A percentile compares a stretch with the other conserved stretches of the same genome.
These are phyloP conservation scores for Dendrocopos noguchii DNA, from an alignment of 2,113 vertebrate genomes.

Conservation along the genomic window DNA sequence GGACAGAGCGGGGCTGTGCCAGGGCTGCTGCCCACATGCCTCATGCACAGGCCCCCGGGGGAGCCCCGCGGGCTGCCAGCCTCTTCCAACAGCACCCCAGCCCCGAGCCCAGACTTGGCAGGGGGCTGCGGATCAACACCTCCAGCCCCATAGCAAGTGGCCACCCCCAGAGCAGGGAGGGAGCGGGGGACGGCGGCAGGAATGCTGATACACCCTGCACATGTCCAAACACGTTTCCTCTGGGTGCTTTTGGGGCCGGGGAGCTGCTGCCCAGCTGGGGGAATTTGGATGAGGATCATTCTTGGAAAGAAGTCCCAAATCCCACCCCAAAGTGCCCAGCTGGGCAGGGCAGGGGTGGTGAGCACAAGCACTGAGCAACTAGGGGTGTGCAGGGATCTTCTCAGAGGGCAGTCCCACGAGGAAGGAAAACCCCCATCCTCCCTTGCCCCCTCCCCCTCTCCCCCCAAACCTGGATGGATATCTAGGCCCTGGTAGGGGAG, in stretches of 20 bases:
- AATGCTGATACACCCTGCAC: not conserved
- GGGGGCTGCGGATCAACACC: not conserved
- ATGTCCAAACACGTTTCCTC: not conserved
- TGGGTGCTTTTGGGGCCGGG: not conserved
- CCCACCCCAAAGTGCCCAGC: fast-evolving
- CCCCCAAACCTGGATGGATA: not conserved
- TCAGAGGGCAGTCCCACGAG: not conserved
- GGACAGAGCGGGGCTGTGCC: not conserved
- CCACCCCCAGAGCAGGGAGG: not conserved
- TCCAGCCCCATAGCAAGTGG: not conserved
- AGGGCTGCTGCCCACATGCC: not conserved
- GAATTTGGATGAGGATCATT: not conserved
- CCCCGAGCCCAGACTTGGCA: fast-evolving
- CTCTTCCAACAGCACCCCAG: not conserved
- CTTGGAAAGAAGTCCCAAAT: not conserved
- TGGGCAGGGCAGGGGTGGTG: not conserved
- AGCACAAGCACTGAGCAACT: not conserved
- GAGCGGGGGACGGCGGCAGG: not conserved
- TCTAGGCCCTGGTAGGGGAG: not conserved
- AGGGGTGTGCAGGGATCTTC: not conserved
- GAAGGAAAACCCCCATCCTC: not conserved
- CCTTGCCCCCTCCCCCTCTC: no score
- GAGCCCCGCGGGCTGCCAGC: not conserved
- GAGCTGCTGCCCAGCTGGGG: not conserved
- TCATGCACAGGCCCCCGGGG: fast-evolving